These are phyloP conservation scores for Nothocercus julius DNA, from an alignment of 2,113 vertebrate genomes.

Conservation along the genomic window DNA sequence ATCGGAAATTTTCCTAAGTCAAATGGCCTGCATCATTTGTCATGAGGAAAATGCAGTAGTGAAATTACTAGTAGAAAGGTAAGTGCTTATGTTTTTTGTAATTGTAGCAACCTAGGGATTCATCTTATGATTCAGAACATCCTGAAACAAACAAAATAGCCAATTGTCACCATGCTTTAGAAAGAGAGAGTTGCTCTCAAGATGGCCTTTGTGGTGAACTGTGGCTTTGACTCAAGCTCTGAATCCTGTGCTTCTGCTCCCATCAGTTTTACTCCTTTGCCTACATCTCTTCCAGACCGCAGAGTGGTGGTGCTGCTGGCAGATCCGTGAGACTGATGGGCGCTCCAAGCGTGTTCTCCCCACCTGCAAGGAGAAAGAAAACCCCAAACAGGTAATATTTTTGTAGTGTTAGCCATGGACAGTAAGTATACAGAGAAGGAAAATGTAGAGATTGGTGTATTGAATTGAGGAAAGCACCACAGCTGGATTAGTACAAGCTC, in stretches of 20 bases:
- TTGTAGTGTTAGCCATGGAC: background rate
- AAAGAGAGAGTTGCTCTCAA: background rate
- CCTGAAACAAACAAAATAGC: background rate
- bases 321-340: rapidly evolving
- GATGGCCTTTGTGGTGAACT: background rate
- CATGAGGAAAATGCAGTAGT: background rate
- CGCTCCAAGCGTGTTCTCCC: background rate
- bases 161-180: background rate
- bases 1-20: background rate
- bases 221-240: background rate
- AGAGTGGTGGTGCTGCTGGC: rapidly evolving
- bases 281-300: background rate
- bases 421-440: background rate
- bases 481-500: background rate
- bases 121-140: background rate
- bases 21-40: background rate
- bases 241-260: background rate
- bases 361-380: background rate
- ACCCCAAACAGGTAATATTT: background rate
- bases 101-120: background rate
- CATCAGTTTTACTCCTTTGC: background rate
- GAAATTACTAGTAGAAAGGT: background rate
- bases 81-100: background rate
- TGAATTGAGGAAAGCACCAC: background rate
- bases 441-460: background rate